Evolutionary conservation across 2,797 vertebrate genomes (phyloP).

Genomic region (Artibeus lituratus): DNA sequence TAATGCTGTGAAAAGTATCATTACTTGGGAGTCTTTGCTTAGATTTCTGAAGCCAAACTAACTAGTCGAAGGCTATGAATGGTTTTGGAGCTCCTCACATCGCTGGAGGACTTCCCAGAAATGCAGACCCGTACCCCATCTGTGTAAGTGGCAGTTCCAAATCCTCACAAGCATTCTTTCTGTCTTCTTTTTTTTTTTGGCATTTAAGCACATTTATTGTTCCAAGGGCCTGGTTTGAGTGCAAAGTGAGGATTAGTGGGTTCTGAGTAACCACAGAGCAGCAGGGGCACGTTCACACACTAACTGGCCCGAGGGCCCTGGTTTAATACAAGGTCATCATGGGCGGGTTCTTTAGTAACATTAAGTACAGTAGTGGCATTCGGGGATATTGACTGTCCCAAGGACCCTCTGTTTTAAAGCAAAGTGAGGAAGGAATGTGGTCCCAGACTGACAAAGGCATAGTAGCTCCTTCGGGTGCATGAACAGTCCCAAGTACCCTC

Average conservation of each 20-base stretch:
- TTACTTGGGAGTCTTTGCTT: background rate
- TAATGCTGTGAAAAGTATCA: background rate
- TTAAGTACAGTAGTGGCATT: background rate
- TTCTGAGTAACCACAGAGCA: background rate
- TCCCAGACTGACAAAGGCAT: background rate
- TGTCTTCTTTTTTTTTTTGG: too few relatives aligned
- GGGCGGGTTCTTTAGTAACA: background rate
- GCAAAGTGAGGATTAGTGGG: background rate
- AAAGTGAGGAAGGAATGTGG: background rate
- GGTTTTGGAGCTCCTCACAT: background rate
- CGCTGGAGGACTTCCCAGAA: background rate
- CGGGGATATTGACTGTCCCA: background rate
- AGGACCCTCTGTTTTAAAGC: background rate
- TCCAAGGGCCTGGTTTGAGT: background rate
- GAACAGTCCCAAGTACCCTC: background rate
- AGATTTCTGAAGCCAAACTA: background rate
- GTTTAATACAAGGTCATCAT: background rate
- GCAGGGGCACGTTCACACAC: background rate
- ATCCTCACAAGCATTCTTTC: background rate
- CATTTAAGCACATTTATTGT: background rate
- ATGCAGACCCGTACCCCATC: background rate
- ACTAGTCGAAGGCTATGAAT: background rate
- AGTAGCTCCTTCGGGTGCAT: background rate
- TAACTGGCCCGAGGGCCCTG: background rate
- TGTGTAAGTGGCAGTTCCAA: background rate